Evolutionary conservation across 2,113 vertebrate species (phyloP).

Genomic region (Corythaixoides concolor): DNA sequence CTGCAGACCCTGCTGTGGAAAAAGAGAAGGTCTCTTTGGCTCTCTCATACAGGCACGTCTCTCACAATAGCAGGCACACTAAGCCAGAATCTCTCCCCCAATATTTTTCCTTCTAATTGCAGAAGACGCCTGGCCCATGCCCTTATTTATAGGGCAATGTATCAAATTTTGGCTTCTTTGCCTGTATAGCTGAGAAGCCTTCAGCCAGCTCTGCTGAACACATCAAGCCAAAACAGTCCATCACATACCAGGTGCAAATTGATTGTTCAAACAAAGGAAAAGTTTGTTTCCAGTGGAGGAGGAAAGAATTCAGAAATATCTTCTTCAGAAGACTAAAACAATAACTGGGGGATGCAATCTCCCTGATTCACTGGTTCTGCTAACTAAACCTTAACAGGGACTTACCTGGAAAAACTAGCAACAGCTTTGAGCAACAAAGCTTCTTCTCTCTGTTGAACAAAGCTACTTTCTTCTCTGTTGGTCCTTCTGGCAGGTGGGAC

Average conservation of each 20-base stretch:
- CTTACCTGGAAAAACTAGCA: constrained; percentile 1
- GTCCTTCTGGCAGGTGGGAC: neutral
- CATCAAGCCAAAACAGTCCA: neutral
- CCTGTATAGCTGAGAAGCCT: neutral
- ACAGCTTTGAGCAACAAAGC: neutral
- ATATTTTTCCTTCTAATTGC: neutral
- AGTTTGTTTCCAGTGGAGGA: neutral
- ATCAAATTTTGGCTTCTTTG: neutral
- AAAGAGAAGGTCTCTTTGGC: neutral
- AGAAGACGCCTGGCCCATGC: neutral
- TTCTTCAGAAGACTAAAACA: constrained; percentile 16
- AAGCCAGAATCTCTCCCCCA: neutral
- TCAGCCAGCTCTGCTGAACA: neutral
- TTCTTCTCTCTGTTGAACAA: too few species aligned
- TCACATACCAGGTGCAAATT: constrained; percentile 33
- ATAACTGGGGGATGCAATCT: neutral
- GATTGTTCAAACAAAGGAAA: constrained; percentile 40
- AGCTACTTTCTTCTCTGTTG: neutral
- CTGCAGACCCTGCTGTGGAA: neutral
- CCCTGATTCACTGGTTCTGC: neutral
- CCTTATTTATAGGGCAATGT: neutral
- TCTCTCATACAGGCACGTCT: neutral
- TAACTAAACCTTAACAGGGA: neutral
- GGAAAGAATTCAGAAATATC: constrained; percentile 19
- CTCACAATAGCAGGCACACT: neutral